A percentile compares a stretch with the other conserved stretches of the same genome.
Conservation (phyloP, 2,888 invertebrate species). For the Drosophila recens region DNA sequence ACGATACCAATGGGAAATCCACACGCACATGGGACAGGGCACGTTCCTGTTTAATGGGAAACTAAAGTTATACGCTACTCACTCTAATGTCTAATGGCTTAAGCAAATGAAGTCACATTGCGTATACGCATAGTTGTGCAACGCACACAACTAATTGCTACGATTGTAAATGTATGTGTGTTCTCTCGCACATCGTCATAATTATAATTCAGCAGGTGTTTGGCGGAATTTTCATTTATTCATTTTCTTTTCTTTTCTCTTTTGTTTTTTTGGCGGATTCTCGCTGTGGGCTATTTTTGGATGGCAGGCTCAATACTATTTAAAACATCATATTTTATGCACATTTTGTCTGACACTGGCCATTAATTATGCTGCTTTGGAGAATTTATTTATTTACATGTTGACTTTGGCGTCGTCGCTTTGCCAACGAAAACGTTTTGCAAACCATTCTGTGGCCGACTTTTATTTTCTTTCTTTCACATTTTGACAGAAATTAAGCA, state of each 20-base stretch:
- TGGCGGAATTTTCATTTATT: slow-evolving; percentile 40
- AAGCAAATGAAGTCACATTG: slow-evolving; percentile 44
- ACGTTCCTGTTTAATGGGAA: slow-evolving; percentile 59
- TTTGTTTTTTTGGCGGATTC: slow-evolving; percentile 20
- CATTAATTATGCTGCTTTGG: slow-evolving; percentile 68
- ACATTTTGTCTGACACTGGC: slow-evolving; percentile 49
- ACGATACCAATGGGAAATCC: slow-evolving; percentile 70
- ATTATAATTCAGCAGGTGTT: slow-evolving; percentile 60
- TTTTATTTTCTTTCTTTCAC: slow-evolving; percentile 26
- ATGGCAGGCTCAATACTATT: slow-evolving; percentile 37
- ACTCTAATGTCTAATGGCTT: slow-evolving; percentile 4
- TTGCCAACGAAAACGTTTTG: slow-evolving; percentile 50
- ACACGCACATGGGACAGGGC: slow-evolving; percentile 74
- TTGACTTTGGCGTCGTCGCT: slow-evolving; percentile 54
- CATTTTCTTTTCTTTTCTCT: slow-evolving; percentile 10
- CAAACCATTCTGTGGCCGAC: slow-evolving; percentile 33
- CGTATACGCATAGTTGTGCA: slow-evolving; percentile 44
- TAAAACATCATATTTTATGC: slow-evolving; percentile 51
- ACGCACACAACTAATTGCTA: neutral
- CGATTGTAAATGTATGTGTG: neutral
- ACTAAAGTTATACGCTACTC: slow-evolving; percentile 5
- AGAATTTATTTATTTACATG: slow-evolving; percentile 68
- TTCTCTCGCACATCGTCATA: slow-evolving; percentile 28
- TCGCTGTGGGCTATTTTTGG: slow-evolving; percentile 38
- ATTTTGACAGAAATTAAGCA: slow-evolving; percentile 74